These are phyloP conservation scores for Dasyprocta punctata DNA, from an alignment of 2,113 vertebrate genomes.

Conservation along the genomic window DNA sequence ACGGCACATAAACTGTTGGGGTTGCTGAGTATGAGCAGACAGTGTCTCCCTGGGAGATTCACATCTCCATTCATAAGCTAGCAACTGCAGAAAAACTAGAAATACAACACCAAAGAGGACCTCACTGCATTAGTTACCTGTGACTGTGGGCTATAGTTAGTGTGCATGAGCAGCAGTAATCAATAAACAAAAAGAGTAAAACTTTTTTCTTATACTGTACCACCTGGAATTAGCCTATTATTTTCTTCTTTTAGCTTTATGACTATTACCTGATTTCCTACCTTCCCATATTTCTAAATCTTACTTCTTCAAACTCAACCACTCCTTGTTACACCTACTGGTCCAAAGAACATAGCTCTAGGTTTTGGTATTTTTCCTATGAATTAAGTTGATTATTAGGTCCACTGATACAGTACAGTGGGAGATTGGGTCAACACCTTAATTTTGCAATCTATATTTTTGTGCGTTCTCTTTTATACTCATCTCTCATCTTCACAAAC, in stretches of 20 bases:
- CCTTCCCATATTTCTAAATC: not conserved
- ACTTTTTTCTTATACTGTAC: not conserved
- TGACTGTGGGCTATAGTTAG: not conserved
- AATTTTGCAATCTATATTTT: not conserved
- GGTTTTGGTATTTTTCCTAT: not conserved
- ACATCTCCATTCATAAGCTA: not conserved
- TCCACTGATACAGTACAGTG: not conserved
- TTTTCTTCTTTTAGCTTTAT: not conserved
- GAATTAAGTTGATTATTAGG: not conserved
- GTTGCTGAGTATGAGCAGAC: not conserved
- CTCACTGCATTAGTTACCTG: not conserved
- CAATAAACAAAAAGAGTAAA: not conserved
- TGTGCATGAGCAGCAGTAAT: no score
- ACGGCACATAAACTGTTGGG: rapidly evolving
- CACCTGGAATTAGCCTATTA: not conserved
- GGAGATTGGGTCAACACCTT: not conserved
- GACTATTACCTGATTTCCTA: not conserved
- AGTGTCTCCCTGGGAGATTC: not conserved
- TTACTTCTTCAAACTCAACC: constrained; percentile 24
- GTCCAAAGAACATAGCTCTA: not conserved
- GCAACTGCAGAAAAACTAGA: not conserved
- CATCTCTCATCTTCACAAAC: not conserved
- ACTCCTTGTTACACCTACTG: not conserved
- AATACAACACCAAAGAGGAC: not conserved
- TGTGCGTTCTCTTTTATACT: not conserved